These are phyloP conservation scores for Eulemur macaco DNA, from an alignment of 2,113 vertebrate species.

Conservation along the genomic window DNA sequence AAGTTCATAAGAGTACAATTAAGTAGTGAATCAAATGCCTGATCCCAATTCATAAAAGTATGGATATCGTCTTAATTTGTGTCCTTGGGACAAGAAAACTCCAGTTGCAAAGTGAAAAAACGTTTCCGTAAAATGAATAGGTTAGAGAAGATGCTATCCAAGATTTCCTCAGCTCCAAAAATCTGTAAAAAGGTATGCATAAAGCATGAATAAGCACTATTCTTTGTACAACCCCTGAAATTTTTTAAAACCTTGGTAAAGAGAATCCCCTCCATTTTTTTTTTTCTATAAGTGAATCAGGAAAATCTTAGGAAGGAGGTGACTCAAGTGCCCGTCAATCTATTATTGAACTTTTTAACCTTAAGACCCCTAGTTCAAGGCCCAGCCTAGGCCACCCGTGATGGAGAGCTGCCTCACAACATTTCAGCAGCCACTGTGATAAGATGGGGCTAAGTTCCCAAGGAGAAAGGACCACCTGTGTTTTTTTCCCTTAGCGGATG, in stretches of 20 bases:
- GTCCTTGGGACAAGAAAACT: neutral
- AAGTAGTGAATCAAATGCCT: neutral
- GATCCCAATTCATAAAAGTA: neutral
- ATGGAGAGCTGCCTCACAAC: neutral
- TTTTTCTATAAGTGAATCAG: neutral
- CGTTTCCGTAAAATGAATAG: neutral
- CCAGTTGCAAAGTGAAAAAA: neutral
- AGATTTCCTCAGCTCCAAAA: neutral
- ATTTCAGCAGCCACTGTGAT: neutral
- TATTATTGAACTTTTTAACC: neutral
- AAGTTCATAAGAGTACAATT: neutral
- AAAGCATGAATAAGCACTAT: neutral
- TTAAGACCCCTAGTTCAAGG: neutral
- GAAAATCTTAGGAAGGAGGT: neutral
- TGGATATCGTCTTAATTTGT: neutral
- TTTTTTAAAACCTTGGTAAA: neutral
- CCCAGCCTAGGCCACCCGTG: fast-evolving
- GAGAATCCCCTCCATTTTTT: neutral
- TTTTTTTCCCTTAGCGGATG: neutral
- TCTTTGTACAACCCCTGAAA: neutral
- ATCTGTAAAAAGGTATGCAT: neutral
- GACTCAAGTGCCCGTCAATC: neutral
- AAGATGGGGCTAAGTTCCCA: neutral
- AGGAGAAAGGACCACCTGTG: too few species aligned
- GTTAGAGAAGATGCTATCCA: neutral